These are phyloP conservation scores for Crypturellus undulatus DNA, from an alignment of 2,113 vertebrate species.

Conservation along the genomic window DNA sequence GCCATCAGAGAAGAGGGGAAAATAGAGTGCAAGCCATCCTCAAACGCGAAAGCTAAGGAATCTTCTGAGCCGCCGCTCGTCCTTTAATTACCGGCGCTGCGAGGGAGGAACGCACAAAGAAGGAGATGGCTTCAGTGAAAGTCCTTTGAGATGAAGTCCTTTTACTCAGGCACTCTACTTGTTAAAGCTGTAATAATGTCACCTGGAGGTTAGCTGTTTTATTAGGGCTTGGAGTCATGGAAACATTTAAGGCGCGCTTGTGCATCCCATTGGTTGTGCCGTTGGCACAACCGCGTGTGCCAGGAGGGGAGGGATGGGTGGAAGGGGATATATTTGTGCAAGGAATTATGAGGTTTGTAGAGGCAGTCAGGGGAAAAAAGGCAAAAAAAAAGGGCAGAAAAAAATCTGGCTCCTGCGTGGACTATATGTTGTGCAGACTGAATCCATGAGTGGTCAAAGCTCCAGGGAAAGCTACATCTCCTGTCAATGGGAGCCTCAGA, in stretches of 20 bases:
- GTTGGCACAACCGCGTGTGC: not conserved
- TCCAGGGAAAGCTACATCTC: not conserved
- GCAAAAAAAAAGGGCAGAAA: not conserved
- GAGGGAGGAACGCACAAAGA: slow-evolving; percentile 30
- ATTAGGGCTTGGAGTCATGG: not conserved
- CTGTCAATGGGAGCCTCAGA: not conserved
- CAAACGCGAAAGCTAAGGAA: slow-evolving; percentile 19
- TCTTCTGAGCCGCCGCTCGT: slow-evolving; percentile 41
- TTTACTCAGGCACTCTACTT: not conserved
- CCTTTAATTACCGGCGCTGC: slow-evolving; percentile 52
- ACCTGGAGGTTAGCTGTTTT: slow-evolving; percentile 19
- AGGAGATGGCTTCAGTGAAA: slow-evolving; percentile 37
- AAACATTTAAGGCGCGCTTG: not conserved
- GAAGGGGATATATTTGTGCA: not conserved
- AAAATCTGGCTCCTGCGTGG: not conserved
- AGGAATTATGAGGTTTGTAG: not conserved
- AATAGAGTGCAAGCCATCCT: slow-evolving; percentile 26
- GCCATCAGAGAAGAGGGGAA: slow-evolving; percentile 25
- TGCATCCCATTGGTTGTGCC: not conserved
- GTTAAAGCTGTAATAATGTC: slow-evolving; percentile 21
- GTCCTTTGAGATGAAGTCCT: slow-evolving; percentile 42
- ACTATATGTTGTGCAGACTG: not conserved
- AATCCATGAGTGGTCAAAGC: not conserved
- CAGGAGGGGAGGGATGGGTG: not conserved
- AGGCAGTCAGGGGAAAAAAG: not conserved